Conservation (phyloP, 1,140 invertebrate species). For the Sitophilus oryzae region DNA sequence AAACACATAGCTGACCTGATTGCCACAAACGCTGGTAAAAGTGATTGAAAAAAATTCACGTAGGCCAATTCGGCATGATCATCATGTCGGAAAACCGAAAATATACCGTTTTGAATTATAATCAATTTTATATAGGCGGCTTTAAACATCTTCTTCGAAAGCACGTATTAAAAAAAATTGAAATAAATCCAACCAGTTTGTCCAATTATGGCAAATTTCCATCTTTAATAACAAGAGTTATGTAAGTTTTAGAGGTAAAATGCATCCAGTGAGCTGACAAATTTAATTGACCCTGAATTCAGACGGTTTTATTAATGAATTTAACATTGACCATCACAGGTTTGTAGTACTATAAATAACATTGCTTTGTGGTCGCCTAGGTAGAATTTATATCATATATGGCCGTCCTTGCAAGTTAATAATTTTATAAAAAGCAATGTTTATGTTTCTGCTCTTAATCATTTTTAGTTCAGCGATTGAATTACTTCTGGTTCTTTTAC, state of each 20-base stretch:
- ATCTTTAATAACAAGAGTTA: neutral
- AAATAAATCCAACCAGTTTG: too few relatives aligned
- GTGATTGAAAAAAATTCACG: conserved; percentile 22
- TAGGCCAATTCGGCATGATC: too few relatives aligned
- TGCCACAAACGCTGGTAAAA: conserved; percentile 21
- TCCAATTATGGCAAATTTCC: too few relatives aligned
- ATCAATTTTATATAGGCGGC: too few relatives aligned
- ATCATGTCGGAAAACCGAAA: too few relatives aligned
- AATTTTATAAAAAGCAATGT: conserved; percentile 10
- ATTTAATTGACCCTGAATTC: conserved; percentile 25
- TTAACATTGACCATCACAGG: conserved; percentile 27
- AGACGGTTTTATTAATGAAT: conserved; percentile 27
- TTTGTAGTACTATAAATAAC: conserved; percentile 27
- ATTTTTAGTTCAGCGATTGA: neutral
- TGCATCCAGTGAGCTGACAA: neutral
- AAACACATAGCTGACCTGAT: conserved; percentile 21
- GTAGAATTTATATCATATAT: conserved; percentile 15
- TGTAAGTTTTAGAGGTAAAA: neutral
- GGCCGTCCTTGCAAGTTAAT: conserved; percentile 17
- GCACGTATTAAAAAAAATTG: too few relatives aligned
- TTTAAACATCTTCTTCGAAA: too few relatives aligned
- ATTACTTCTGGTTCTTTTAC: neutral
- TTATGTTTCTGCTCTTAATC: neutral
- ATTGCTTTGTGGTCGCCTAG: conserved; percentile 20
- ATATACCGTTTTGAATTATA: too few relatives aligned